phyloP scores from a whole-genome alignment of 2,888 invertebrate genomes.

The Drosophila austrosaltans region DNA sequence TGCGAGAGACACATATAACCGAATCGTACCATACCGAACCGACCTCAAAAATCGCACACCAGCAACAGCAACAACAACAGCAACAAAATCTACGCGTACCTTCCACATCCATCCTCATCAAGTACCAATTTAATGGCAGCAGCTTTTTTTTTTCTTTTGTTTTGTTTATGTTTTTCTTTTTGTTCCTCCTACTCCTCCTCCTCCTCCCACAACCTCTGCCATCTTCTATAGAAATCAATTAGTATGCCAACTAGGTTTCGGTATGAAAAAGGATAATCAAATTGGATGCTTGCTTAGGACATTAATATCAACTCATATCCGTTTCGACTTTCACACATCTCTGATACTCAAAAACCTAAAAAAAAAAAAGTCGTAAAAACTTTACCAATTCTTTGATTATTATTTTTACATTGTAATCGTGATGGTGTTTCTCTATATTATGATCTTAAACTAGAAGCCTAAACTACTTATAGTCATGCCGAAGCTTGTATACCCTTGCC shows the following conservation, averaged over 20 bases:
- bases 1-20: constrained; percentile 58
- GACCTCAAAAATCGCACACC: constrained; percentile 72
- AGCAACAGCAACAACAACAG: constrained; percentile 32
- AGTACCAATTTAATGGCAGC: constrained; percentile 81
- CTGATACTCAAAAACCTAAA: neutral
- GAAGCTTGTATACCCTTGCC: too few relatives aligned
- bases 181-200: neutral
- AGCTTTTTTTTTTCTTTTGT: constrained; percentile 27
- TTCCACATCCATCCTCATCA: constrained; percentile 52
- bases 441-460: neutral
- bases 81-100: constrained; percentile 13
- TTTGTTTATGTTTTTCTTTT: too few relatives aligned
- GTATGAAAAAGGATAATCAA: constrained; percentile 12
- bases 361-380: neutral
- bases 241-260: constrained; percentile 9
- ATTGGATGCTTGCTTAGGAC: constrained; percentile 8
- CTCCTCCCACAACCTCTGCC: neutral
- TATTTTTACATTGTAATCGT: constrained; percentile 1
- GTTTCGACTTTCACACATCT: neutral
- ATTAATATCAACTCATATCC: neutral
- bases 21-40: constrained; percentile 18
- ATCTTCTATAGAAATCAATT: neutral
- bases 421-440: neutral
- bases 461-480: too few relatives aligned
- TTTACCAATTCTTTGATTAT: neutral